These are phyloP conservation scores for Drosophila teissieri DNA, from an alignment of 1,140 invertebrate genomes.

Conservation along the genomic window DNA sequence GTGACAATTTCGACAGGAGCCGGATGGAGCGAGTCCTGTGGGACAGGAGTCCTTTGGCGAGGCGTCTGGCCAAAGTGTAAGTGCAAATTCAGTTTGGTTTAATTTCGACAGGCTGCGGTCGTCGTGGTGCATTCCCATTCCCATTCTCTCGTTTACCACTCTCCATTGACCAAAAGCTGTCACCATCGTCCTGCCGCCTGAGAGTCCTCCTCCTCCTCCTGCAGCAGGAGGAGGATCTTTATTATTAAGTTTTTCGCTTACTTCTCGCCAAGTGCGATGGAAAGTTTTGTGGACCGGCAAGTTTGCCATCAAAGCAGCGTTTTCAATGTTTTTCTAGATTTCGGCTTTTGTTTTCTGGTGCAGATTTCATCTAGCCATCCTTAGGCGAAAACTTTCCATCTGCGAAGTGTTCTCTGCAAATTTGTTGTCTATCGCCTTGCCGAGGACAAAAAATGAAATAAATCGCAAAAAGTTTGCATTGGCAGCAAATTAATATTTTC, in stretches of 20 bases:
- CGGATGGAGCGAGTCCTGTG: conserved; percentile 6
- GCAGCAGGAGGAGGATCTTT: conserved; percentile 60
- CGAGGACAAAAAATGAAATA: neutral
- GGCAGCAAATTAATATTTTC: conserved; percentile 53
- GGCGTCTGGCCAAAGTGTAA: conserved; percentile 59
- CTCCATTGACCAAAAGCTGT: conserved; percentile 71
- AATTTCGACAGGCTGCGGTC: conserved; percentile 80
- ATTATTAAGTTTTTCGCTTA: conserved; percentile 83
- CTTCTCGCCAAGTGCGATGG: conserved; percentile 75
- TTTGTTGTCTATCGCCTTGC: conserved; percentile 68
- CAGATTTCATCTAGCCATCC: conserved; percentile 73
- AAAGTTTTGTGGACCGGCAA: conserved; percentile 66
- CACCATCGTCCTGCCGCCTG: conserved; percentile 25
- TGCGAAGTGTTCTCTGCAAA: conserved; percentile 54
- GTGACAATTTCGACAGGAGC: conserved; percentile 77
- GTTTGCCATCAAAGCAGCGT: conserved; percentile 75
- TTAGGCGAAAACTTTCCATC: conserved; percentile 42
- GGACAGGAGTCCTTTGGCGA: neutral
- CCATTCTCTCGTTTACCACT: neutral
- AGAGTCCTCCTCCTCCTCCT: conserved; percentile 52
- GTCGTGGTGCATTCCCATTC: conserved; percentile 37
- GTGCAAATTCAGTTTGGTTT: conserved; percentile 83
- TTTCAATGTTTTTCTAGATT: conserved; percentile 79
- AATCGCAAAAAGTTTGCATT: conserved; percentile 38
- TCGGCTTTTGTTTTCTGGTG: conserved; percentile 81